These are phyloP conservation scores for Ophiodon elongatus DNA, from an alignment of 2,113 vertebrate genomes.

Conservation along the genomic window DNA sequence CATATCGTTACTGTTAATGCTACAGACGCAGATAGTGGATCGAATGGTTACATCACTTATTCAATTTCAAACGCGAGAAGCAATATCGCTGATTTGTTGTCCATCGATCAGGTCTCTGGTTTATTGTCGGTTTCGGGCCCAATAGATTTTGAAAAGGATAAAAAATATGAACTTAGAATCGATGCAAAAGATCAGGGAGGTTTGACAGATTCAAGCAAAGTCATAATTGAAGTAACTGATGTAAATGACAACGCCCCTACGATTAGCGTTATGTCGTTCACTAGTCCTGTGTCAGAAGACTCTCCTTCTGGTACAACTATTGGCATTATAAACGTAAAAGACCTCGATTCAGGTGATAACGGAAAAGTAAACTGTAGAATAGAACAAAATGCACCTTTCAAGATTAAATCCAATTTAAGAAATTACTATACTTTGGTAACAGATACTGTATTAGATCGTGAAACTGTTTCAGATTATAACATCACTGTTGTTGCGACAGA, in stretches of 20 bases:
- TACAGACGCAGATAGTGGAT: not conserved
- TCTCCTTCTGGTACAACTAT: slow-evolving; percentile 24
- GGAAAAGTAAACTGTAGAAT: slow-evolving; percentile 62
- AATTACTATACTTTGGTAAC: slow-evolving; percentile 40
- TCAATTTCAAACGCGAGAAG: not conserved
- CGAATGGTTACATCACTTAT: not conserved
- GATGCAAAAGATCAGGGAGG: slow-evolving; percentile 40
- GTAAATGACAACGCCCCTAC: slow-evolving; percentile 26
- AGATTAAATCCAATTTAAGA: slow-evolving; percentile 55
- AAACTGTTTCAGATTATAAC: slow-evolving; percentile 34
- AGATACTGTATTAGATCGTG: slow-evolving; percentile 28
- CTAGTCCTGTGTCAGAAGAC: slow-evolving; percentile 40
- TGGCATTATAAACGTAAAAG: slow-evolving; percentile 70
- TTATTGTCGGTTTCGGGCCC: not conserved
- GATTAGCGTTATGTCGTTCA: slow-evolving; percentile 43
- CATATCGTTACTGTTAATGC: not conserved
- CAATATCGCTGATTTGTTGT: not conserved
- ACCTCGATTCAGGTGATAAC: slow-evolving; percentile 65
- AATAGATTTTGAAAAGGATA: slow-evolving; percentile 55
- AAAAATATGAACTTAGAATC: slow-evolving; percentile 18
- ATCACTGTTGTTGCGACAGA: slow-evolving; percentile 26
- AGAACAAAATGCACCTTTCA: slow-evolving; percentile 50
- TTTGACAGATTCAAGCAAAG: slow-evolving; percentile 25
- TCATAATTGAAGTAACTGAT: slow-evolving; percentile 19
- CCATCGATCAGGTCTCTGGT: not conserved